These are phyloP conservation scores for Anguilla japonica DNA, from an alignment of 2,113 vertebrate species.

Conservation along the genomic window DNA sequence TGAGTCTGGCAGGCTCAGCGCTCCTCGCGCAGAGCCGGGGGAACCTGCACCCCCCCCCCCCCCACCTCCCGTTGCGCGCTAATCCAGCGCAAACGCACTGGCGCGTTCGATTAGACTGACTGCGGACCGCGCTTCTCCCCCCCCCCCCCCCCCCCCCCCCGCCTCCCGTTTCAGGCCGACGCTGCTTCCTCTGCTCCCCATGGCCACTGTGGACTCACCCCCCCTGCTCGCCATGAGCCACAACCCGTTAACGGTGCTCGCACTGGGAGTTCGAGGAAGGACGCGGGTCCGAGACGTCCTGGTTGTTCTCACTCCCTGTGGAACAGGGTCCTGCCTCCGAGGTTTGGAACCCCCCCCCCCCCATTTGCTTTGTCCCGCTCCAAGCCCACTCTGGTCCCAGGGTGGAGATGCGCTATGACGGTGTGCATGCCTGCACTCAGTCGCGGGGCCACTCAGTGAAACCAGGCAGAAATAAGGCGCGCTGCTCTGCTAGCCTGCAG, in stretches of 20 bases:
- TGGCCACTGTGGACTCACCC: neutral
- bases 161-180: neutral
- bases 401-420: slow-evolving; percentile 28
- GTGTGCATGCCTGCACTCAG: slow-evolving; percentile 31
- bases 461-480: slow-evolving; percentile 43
- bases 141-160: neutral
- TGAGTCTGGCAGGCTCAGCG: slow-evolving; percentile 8
- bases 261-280: neutral
- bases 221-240: neutral
- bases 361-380: neutral
- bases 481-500: slow-evolving; percentile 18
- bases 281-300: neutral
- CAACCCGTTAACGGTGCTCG: neutral
- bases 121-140: neutral
- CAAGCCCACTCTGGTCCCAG: neutral
- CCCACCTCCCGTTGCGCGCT: neutral
- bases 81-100: neutral
- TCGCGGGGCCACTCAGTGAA: slow-evolving; percentile 21
- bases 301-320: neutral
- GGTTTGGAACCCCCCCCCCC: neutral
- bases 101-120: neutral
- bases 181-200: neutral
- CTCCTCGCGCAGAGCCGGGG: neutral
- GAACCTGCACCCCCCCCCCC: neutral
- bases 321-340: neutral